Evolutionary conservation across 2,888 invertebrate genomes (phyloP).

Genomic region (Trisateles emortualis): DNA sequence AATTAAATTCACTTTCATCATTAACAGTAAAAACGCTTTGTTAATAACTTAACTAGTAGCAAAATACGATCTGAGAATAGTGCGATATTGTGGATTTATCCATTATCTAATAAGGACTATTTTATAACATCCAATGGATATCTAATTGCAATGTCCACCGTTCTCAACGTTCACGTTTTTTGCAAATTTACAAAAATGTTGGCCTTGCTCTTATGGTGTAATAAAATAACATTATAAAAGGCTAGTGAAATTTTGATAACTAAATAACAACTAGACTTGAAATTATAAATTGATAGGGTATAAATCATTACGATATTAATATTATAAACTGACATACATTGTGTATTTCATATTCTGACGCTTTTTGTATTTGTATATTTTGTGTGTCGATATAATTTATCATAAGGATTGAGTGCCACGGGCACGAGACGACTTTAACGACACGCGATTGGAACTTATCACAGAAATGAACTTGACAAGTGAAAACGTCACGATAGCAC

Average conservation of each 20-base stretch:
- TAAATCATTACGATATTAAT: conserved; percentile 62
- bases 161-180: conserved; percentile 51
- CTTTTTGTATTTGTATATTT: conserved; percentile 38
- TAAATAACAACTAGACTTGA: conserved; percentile 82
- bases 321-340: conserved; percentile 49
- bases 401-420: conserved; percentile 23
- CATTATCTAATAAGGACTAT: conserved; percentile 4
- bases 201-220: conserved; percentile 81
- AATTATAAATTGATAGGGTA: conserved; percentile 75
- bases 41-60: conserved; percentile 49
- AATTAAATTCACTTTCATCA: conserved; percentile 37
- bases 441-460: conserved; percentile 11
- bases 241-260: conserved; percentile 87
- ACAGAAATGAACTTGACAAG: conserved; percentile 26
- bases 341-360: conserved; percentile 31
- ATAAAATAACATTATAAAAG: conserved; percentile 81
- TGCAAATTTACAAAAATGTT: conserved; percentile 69
- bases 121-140: conserved; percentile 14
- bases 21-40: conserved; percentile 48
- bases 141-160: conserved; percentile 50
- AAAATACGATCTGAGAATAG: conserved; percentile 47
- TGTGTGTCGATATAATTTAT: conserved; percentile 29
- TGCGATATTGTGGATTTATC: conserved; percentile 46
- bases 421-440: conserved; percentile 36
- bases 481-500: neutral